Conservation (phyloP, 2,797 vertebrate species). For the Heterohyrax brucei region DNA sequence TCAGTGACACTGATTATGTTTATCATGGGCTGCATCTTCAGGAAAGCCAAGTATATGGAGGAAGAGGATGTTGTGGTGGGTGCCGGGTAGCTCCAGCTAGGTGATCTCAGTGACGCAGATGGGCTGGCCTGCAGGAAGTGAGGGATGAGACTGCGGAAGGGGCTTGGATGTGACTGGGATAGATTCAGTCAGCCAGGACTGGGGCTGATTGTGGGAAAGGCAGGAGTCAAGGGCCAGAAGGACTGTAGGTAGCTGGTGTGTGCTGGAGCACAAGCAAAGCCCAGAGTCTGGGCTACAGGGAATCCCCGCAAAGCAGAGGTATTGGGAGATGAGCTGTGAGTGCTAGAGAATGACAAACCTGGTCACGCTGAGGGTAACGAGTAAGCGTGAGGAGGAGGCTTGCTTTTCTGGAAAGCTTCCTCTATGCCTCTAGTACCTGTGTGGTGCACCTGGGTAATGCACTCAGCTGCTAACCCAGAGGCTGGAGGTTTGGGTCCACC, state of each 20-base stretch:
- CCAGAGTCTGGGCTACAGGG: not conserved
- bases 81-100: rapidly evolving
- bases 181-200: rapidly evolving
- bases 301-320: rapidly evolving
- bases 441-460: not conserved
- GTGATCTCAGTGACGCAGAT: not conserved
- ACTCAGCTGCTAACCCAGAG: no score
- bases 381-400: rapidly evolving
- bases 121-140: not conserved
- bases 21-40: no score
- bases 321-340: no score
- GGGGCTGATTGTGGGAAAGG: not conserved
- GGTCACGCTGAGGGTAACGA: not conserved
- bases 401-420: rapidly evolving
- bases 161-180: not conserved
- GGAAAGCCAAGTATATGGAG: no score
- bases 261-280: not conserved
- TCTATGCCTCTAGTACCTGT: not conserved
- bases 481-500: not conserved
- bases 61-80: no score
- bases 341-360: not conserved
- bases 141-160: not conserved
- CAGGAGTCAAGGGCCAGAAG: not conserved
- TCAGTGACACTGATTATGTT: no score
- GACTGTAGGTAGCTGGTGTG: not conserved